Percentiles rank a stretch among this genome's conserved stretches.
Evolutionary conservation across 2,113 vertebrate species (phyloP).

Genomic region (Mungos mungo): DNA sequence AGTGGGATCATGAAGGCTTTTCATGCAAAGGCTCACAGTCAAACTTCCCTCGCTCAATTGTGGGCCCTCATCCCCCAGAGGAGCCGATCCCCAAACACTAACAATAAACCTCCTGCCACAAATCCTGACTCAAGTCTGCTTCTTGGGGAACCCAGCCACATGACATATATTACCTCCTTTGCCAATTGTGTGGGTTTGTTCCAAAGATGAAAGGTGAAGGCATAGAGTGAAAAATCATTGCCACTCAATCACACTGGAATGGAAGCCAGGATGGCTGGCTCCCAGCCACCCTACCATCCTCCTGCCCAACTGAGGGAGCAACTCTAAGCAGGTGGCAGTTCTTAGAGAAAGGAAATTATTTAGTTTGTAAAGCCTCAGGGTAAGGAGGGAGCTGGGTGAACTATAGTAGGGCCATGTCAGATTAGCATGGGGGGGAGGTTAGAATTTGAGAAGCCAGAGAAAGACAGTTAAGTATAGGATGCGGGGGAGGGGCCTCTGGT

Average conservation of each 20-base stretch:
- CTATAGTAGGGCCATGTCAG: background rate
- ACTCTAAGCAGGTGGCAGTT: background rate
- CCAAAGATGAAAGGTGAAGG: background rate
- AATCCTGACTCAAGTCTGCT: background rate
- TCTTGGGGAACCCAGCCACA: too few relatives aligned
- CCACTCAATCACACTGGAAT: background rate
- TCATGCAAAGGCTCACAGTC: too few relatives aligned
- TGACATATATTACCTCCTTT: background rate
- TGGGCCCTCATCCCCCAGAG: background rate
- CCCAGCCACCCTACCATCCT: background rate
- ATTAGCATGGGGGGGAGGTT: background rate
- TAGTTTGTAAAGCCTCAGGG: background rate
- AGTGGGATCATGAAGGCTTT: background rate
- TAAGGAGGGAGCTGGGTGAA: background rate
- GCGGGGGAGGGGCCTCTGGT: background rate
- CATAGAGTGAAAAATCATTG: background rate
- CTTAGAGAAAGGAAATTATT: background rate
- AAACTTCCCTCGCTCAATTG: background rate
- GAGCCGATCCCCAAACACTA: background rate
- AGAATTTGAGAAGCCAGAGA: conserved; percentile 8
- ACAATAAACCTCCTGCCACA: background rate
- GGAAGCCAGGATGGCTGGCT: background rate
- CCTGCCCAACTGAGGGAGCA: too few relatives aligned
- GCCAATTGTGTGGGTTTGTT: background rate
- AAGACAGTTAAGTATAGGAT: background rate